Conservation (phyloP, 2,888 invertebrate species). For the Pandemis cinnamomeana region DNA sequence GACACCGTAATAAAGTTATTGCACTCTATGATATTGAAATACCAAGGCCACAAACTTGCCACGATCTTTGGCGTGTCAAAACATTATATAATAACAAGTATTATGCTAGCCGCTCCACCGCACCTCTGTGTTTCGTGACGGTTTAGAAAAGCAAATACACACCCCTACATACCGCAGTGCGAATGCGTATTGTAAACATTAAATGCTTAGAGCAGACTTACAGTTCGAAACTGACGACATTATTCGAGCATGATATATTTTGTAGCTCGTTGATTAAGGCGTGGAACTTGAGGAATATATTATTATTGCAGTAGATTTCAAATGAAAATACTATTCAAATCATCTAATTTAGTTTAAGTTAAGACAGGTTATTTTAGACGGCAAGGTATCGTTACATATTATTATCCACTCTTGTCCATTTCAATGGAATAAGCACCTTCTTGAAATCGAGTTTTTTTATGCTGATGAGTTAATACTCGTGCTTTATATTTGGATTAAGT, state of each 20-base stretch:
- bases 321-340: no score
- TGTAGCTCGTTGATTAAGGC: not conserved
- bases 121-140: conserved; percentile 26
- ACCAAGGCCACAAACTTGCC: not conserved
- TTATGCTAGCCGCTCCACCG: not conserved
- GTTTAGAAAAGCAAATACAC: conserved; percentile 24
- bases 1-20: no score
- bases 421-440: no score
- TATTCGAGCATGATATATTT: conserved; percentile 21
- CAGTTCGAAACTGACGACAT: conserved; percentile 16
- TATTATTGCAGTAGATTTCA: not conserved
- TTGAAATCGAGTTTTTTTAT: no score
- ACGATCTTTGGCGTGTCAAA: not conserved
- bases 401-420: no score
- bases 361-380: no score
- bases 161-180: not conserved
- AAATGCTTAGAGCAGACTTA: conserved; percentile 18
- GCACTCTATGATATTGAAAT: no score
- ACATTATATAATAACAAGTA: not conserved
- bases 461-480: no score
- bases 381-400: no score
- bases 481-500: no score
- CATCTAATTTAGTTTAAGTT: no score
- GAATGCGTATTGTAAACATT: conserved; percentile 23
- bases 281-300: not conserved